Conservation (phyloP, 2,797 vertebrate species). For the Parambassis ranga region DNA sequence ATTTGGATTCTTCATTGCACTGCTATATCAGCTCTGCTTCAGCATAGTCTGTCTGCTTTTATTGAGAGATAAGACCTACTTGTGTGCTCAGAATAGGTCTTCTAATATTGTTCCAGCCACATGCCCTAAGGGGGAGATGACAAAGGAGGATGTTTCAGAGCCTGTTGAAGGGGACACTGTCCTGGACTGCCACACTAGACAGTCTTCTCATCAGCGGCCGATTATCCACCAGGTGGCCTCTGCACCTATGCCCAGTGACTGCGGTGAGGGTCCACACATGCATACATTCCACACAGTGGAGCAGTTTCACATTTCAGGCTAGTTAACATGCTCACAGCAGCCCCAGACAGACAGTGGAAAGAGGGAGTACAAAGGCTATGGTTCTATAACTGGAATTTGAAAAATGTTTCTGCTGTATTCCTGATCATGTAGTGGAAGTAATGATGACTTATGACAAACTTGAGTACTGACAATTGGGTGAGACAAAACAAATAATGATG, state of each 20-base stretch:
- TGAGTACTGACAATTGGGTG: too few species aligned
- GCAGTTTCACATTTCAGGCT: constrained; percentile 8
- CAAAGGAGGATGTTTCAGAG: constrained; percentile 91
- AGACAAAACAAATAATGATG: too few species aligned
- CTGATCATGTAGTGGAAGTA: neutral
- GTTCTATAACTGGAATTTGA: neutral
- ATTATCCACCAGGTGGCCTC: constrained; percentile 92
- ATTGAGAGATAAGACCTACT: constrained; percentile 52
- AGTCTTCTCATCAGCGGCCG: constrained; percentile 75
- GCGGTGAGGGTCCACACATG: constrained; percentile 79
- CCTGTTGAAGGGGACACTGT: constrained; percentile 80
- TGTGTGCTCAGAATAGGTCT: constrained; percentile 56
- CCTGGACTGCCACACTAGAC: constrained; percentile 72
- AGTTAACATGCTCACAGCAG: neutral
- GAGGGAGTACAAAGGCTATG: neutral
- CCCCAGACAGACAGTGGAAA: neutral
- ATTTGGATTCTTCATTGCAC: neutral
- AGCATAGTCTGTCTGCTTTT: constrained; percentile 1
- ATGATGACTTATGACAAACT: too few species aligned
- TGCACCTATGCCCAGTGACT: constrained; percentile 94
- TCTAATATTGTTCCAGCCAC: constrained; percentile 47
- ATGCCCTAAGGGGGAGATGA: constrained; percentile 87
- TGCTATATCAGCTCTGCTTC: neutral
- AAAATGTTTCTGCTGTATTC: neutral
- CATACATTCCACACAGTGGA: neutral